Base-by-base conservation (phyloP, 2,888 invertebrate genomes). In the Polietes domitor region DNA sequence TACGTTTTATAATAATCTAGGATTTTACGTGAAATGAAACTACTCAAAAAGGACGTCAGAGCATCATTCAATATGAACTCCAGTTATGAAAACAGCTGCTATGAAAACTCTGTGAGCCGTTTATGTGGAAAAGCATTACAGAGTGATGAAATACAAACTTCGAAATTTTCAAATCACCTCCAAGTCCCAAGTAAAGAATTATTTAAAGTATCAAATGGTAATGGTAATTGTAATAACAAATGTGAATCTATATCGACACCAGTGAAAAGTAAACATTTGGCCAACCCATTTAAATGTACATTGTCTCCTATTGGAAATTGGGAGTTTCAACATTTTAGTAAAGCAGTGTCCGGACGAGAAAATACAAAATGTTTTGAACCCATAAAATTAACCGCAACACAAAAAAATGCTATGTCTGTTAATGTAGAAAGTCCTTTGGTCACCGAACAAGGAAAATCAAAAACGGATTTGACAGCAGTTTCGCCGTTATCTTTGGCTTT, bases 41-140 rank as follows among this genome's bases (percentile, higher is more conserved):
- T 89, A 12, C 73, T 89, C 2, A 91, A 91, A 68, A 77, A 81
- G 4, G 58, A 88, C 77, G 88, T 91, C 5, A 87, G 90, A 2
- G 86, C 85, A 15, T 90, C 91, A 0, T 90, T 88, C 28, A 91
- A 91, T 77, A 88, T 89, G 37, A 89, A 91, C 74, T 91, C 91
- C 1, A 91, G 91, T 77, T 86, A 89, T 21, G 92, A 92, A 82
- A 90, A 89, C 21, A 88, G 88, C 71, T 86, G 81, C 15, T 71
- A 21, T 12, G 43, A 55, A 4, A 63, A 32, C 0, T 26, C 75
- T 0, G 26, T 0, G 15, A 12, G 26, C 32, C 6, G 17, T 41
- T 5, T 61, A 28, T 9, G 21, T 15, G 72, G 24, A 7, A 15
- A 17, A 43, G 15, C 7, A 43, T 0, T 0, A 2, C n/a, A 37